Base-by-base conservation (phyloP, 2,888 invertebrate species). In the Drosophila longiperda region DNA sequence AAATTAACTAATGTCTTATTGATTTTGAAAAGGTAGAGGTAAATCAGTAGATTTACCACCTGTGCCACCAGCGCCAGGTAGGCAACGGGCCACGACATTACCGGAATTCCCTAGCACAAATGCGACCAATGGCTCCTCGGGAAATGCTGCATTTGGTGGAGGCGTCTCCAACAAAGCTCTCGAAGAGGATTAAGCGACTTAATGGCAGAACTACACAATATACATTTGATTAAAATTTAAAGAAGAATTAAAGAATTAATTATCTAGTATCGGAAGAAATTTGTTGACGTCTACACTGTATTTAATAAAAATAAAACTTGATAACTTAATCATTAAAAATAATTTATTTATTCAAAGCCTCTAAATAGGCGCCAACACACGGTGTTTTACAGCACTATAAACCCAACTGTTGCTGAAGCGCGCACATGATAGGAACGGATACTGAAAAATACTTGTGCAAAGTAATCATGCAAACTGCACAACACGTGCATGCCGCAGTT, bases 1-100 rank as follows among this genome's bases (percentile, higher is more conserved):
- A 62, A 66, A 59, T 60, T 69, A 65, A 45, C 34, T 2, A n/a
- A 36, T 32, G 17, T 38, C 1, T 60, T 38, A 67, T 17, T 64
- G 7, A 33, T 64, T 40, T 64, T 20, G 49, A 54, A 32, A n/a
- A 86, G 89, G 90, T 73, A 67, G 80, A n/a, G 83, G 90, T 62
- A 90, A 90, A 53, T 90, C 89, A 2, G 87, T 90, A 0, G 91
- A 90, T 63, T 76, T 90, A 64, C 87, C 90, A 42, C 53, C 84
- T 29, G 89, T 90, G 59, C 88, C 88, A 0, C 75, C 88, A n/a
- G 86, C 90, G 29, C 75, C 80, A 17, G 73, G 72, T 1, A 90
- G 77, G 33, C 76, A 78, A 40, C 55, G 73, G 15, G 61, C 69
- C 1, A 64, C 82, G 6, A 78, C 77, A 8, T 53, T 86, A 15